A percentile compares a stretch with the other conserved stretches of the same genome.
These are phyloP conservation scores for Tinamus major DNA, from an alignment of 2,797 vertebrate species.

Conservation along the genomic window DNA sequence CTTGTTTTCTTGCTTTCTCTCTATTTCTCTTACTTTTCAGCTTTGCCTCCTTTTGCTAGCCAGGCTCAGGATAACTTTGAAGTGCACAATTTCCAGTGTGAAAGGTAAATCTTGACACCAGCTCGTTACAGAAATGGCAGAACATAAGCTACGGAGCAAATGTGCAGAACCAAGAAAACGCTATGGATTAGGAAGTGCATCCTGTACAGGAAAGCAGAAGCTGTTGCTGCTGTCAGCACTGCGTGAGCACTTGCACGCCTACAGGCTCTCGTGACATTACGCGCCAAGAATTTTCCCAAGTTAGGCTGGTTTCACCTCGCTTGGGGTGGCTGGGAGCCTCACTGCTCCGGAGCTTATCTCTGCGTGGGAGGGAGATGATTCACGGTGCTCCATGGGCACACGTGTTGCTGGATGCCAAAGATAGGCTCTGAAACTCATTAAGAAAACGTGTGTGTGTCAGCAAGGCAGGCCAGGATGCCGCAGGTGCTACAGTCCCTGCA, in stretches of 20 bases:
- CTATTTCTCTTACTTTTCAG: neutral
- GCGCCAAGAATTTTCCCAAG: neutral
- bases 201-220: fast-evolving
- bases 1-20: neutral
- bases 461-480: neutral
- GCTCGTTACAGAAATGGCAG: neutral
- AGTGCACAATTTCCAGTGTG: neutral
- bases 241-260: neutral
- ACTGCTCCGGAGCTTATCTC: neutral
- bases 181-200: neutral
- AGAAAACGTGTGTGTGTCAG: neutral
- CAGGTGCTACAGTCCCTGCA: neutral
- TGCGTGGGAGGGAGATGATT: slow-evolving; percentile 19
- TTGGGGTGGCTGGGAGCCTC: neutral
- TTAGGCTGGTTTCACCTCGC: slow-evolving; percentile 34
- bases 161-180: neutral
- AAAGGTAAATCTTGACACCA: neutral
- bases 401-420: neutral
- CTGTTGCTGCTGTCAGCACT: neutral
- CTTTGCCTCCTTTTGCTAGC: neutral
- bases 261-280: neutral
- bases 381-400: neutral
- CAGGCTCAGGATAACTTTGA: neutral
- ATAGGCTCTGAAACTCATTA: neutral
- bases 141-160: neutral